These are phyloP conservation scores for Suncus etruscus DNA, from an alignment of 2,113 vertebrate species.

Conservation along the genomic window DNA sequence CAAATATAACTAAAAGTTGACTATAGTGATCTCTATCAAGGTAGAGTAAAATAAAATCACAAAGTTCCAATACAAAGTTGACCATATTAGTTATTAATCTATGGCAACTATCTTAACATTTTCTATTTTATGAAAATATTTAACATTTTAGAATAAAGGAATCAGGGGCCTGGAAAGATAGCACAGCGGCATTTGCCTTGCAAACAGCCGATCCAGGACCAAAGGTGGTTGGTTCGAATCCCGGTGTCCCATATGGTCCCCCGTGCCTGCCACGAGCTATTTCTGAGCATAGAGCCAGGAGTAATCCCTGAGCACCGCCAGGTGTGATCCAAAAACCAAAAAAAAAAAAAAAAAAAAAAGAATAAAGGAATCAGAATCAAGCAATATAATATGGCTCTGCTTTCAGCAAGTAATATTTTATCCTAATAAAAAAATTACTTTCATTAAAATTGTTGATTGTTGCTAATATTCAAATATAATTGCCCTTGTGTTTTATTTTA, in stretches of 20 bases:
- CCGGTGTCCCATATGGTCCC: no score
- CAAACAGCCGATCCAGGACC: no score
- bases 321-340: no score
- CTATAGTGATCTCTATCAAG: conserved; percentile 11
- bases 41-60: conserved; percentile 52
- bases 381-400: conserved; percentile 8
- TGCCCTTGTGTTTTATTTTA: conserved; percentile 47
- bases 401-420: conserved; percentile 69
- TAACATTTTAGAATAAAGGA: conserved; percentile 42
- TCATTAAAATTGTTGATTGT: conserved; percentile 56
- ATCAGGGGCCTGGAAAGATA: no score
- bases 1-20: conserved; percentile 47
- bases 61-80: conserved; percentile 6
- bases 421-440: conserved; percentile 53
- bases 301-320: no score
- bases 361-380: conserved; percentile 39
- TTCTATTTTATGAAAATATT: conserved; percentile 59
- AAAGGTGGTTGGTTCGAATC: no score
- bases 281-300: no score
- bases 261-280: no score
- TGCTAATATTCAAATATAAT: conserved; percentile 63
- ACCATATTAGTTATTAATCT: conserved; percentile 37
- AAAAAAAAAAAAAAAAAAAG: no score
- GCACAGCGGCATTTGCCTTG: no score
- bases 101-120: conserved; percentile 48